Base-by-base conservation (phyloP, 2,797 vertebrate species). In the Okamejei kenojei region DNA sequence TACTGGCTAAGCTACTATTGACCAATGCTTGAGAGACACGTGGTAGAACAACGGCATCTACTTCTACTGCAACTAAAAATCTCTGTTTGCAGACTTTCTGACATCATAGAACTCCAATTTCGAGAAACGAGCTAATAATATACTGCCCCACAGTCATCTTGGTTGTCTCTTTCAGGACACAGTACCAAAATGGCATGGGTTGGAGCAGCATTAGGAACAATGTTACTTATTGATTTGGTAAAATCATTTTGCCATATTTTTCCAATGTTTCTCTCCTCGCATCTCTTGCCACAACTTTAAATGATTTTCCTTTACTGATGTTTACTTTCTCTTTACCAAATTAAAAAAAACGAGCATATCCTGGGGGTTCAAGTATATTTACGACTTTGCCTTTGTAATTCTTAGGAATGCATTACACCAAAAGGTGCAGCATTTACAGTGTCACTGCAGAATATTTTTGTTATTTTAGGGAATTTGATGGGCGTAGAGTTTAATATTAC, bases 371-470 rank as follows among this genome's bases (percentile, higher is more conserved):
- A 61, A 61, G 23, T 61, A 26, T 11, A 84, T 3, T 84, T 84
- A 10, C 26, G 79, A 54, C 32, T 45, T 81, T 84, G 81, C 3
- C 81, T 84, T n/a, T n/a, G 58, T 29, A 84, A 84, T 61, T 58
- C 1, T 13, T 65, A 32, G 0, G 68, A 71, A 71, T 63, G 29
- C 11, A 63, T 3, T 19, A 17, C n/a, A 65, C 61, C 29, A 81
- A 65, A n/a, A 61, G 19, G 79, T 80, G 81, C n/a, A 86, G 54
- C 54, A n/a, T 63, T 63, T 86, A 13, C 82, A 86, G 82, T 86
- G 9, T n/a, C 61, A 17, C 54, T n/a, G 45, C 23, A 58, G 29
- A 58, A n/a, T n/a, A 58, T 84, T 63, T 84, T n/a, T 61, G 11
- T 32, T 86, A 86, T 13, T 86, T 61, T 13, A 63, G 82, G 4